Evolutionary conservation across 2,888 invertebrate species (phyloP).

Genomic region (Galerucella calmariensis): DNA sequence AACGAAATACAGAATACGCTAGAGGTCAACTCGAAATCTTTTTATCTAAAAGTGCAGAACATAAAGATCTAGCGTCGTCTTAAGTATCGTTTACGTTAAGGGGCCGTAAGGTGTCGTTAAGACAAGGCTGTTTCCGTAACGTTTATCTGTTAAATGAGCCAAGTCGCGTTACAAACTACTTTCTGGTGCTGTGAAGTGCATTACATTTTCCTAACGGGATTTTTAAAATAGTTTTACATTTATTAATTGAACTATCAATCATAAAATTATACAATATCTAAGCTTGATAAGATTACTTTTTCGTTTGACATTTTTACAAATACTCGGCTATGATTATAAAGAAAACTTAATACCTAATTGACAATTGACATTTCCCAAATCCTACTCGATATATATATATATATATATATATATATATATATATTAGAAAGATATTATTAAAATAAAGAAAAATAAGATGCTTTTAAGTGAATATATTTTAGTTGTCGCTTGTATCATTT

Average conservation of each 20-base stretch:
- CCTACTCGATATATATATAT: no score
- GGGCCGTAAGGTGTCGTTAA: constrained; percentile 63
- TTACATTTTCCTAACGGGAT: neutral
- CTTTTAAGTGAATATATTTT: neutral
- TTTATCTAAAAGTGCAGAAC: constrained; percentile 47
- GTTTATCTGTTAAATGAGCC: constrained; percentile 66
- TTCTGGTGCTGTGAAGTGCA: constrained; percentile 34
- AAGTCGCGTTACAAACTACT: constrained; percentile 64
- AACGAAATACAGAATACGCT: neutral
- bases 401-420: no score
- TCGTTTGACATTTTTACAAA: no score
- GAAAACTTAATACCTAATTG: no score
- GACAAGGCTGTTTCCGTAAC: constrained; percentile 62
- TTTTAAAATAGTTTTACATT: neutral
- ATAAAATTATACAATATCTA: no score
- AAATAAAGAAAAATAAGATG: neutral
- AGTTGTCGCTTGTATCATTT: no score
- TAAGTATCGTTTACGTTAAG: constrained; percentile 49
- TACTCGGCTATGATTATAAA: no score
- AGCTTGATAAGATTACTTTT: no score
- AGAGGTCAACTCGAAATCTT: constrained; percentile 32
- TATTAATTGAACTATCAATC: no score
- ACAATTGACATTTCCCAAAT: no score
- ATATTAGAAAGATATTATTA: no score
- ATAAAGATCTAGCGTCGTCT: constrained; percentile 40